Evolutionary conservation across 2,113 vertebrate species (phyloP).

Genomic region (Spea bombifrons): DNA sequence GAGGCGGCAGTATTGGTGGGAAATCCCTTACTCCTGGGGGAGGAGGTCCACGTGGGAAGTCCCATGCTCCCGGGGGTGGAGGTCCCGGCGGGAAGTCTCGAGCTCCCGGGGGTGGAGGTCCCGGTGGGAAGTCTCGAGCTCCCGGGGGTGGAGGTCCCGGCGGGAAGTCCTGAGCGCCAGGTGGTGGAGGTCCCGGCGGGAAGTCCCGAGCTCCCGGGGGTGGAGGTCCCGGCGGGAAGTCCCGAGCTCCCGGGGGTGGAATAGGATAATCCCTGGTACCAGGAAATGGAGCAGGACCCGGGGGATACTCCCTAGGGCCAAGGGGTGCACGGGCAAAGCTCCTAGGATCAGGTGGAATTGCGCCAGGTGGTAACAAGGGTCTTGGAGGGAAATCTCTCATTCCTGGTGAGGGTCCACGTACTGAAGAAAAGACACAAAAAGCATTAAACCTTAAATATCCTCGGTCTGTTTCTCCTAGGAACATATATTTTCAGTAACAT

Average conservation of each 20-base stretch:
- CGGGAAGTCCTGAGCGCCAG: conserved; percentile 17
- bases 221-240: conserved; percentile 32
- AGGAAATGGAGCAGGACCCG: conserved; percentile 46
- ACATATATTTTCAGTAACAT: no score
- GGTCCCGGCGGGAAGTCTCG: conserved; percentile 17
- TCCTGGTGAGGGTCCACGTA: conserved; percentile 56
- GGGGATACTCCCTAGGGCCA: conserved; percentile 58
- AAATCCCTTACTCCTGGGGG: conserved; percentile 65
- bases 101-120: conserved; percentile 51
- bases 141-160: conserved; percentile 39
- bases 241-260: conserved; percentile 20
- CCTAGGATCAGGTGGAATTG: conserved; percentile 60
- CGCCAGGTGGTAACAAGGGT: conserved; percentile 63
- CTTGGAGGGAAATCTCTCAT: conserved; percentile 62
- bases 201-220: conserved; percentile 9
- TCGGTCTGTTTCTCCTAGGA: no score
- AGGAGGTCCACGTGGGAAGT: conserved; percentile 11
- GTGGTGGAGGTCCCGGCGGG: conserved; percentile 14
- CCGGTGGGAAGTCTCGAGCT: conserved; percentile 27
- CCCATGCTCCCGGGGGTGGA: conserved; percentile 49
- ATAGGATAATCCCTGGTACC: conserved; percentile 59
- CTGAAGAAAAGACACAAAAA: conserved; percentile 12
- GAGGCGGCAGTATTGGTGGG: conserved; percentile 34
- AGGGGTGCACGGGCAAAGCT: conserved; percentile 62
- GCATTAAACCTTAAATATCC: no score